Evolutionary conservation across 2,888 invertebrate species (phyloP).

Genomic region (Oxycera nigricornis): DNA sequence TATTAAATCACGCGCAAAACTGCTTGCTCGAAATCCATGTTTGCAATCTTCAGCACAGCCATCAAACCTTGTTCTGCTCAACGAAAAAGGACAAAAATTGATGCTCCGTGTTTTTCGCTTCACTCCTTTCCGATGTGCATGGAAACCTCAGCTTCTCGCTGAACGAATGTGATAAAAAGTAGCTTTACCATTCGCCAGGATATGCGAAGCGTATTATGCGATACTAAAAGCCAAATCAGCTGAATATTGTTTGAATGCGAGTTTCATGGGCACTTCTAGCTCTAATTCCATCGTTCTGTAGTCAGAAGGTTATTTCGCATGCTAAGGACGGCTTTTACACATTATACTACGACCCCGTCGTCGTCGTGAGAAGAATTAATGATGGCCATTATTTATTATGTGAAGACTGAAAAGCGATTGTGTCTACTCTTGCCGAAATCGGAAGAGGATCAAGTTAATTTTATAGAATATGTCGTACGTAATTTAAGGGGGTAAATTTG

Average conservation of each 20-base stretch:
- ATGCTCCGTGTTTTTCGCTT: too few species aligned
- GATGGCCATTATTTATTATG: slow-evolving; percentile 19
- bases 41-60: too few species aligned
- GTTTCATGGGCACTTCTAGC: neutral
- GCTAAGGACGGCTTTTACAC: slow-evolving; percentile 12
- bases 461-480: too few species aligned
- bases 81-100: too few species aligned
- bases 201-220: slow-evolving; percentile 43
- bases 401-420: neutral
- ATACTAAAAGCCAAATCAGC: slow-evolving; percentile 40
- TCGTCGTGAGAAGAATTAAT: slow-evolving; percentile 27
- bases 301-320: neutral
- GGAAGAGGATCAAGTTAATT: too few species aligned
- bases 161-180: slow-evolving; percentile 10
- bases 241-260: slow-evolving; percentile 8
- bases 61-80: too few species aligned
- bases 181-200: slow-evolving; percentile 39
- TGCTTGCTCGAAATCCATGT: too few species aligned
- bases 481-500: too few species aligned
- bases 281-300: neutral
- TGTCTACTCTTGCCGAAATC: too few species aligned
- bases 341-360: slow-evolving; percentile 12
- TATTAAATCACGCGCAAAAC: too few species aligned
- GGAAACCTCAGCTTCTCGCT: too few species aligned
- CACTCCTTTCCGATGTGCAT: too few species aligned